Percentiles rank a stretch among this genome's conserved stretches.
phyloP scores from a whole-genome alignment of 2,113 vertebrate genomes.

The Otus sunia region DNA sequence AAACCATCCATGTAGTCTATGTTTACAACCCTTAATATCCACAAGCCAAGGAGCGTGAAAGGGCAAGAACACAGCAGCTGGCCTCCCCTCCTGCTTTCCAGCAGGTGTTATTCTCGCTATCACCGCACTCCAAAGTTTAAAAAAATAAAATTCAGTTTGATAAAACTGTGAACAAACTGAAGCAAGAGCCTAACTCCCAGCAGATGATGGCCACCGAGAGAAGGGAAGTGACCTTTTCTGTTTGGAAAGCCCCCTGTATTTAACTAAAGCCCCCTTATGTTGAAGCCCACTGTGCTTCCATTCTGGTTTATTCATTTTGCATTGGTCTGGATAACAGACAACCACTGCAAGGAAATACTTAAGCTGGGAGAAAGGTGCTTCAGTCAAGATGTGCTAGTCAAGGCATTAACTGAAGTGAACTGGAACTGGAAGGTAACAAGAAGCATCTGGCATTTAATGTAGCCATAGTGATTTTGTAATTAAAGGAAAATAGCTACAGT shows the following conservation, averaged over 20 bases:
- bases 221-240: not conserved
- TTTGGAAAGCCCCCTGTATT: not conserved
- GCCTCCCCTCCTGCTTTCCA: not conserved
- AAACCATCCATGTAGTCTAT: not conserved
- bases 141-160: not conserved
- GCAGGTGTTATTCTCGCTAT: not conserved
- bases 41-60: not conserved
- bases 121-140: not conserved
- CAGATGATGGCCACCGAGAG: not conserved
- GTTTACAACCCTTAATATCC: not conserved
- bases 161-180: not conserved
- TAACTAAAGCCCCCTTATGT: not conserved
- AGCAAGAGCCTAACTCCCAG: not conserved
- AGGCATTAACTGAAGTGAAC: not conserved
- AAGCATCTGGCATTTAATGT: conserved; percentile 39
- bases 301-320: not conserved
- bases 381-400: not conserved
- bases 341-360: not conserved
- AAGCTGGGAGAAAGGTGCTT: not conserved
- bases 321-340: not conserved
- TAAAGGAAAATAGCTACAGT: conserved; percentile 28
- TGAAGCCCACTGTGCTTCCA: not conserved
- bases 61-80: not conserved
- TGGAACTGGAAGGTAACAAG: conserved; percentile 23
- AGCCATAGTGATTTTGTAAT: conserved; percentile 17